These are phyloP conservation scores for Nemoura dubitans DNA, from an alignment of 2,888 invertebrate genomes.

Conservation along the genomic window DNA sequence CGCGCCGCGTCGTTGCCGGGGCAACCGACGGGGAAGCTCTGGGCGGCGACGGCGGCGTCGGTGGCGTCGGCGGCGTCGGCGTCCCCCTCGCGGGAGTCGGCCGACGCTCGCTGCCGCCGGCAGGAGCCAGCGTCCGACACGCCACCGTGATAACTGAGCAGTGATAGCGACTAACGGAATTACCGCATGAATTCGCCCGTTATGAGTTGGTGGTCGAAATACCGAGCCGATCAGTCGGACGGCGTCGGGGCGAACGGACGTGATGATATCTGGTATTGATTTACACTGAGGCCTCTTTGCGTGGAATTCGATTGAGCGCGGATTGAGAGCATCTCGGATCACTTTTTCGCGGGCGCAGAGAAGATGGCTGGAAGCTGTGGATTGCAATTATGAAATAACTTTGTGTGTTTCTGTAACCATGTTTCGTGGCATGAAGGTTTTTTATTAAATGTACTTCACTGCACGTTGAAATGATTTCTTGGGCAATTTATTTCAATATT, in stretches of 20 bases:
- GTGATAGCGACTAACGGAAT: not conserved
- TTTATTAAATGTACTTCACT: no score
- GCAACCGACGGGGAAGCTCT: not conserved
- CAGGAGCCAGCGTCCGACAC: not conserved
- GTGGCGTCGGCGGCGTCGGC: not conserved
- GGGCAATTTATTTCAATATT: no score
- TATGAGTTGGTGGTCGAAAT: not conserved
- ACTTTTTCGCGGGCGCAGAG: not conserved
- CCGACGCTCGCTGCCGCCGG: not conserved
- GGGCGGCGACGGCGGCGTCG: not conserved
- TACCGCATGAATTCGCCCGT: not conserved
- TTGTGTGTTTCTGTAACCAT: no score
- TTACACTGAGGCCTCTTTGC: not conserved
- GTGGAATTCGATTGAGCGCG: not conserved
- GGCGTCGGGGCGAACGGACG: slow-evolving; percentile 26
- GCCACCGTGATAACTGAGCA: not conserved
- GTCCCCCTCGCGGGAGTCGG: not conserved
- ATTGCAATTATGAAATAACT: no score
- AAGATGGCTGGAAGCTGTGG: not conserved
- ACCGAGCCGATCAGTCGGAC: slow-evolving; percentile 25
- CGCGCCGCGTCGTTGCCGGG: not conserved
- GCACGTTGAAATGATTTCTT: no score
- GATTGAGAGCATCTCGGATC: not conserved
- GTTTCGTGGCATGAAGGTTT: no score
- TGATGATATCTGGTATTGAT: slow-evolving; percentile 30